Conservation (phyloP, 2,113 vertebrate species). For the Peromyscus maniculatus region DNA sequence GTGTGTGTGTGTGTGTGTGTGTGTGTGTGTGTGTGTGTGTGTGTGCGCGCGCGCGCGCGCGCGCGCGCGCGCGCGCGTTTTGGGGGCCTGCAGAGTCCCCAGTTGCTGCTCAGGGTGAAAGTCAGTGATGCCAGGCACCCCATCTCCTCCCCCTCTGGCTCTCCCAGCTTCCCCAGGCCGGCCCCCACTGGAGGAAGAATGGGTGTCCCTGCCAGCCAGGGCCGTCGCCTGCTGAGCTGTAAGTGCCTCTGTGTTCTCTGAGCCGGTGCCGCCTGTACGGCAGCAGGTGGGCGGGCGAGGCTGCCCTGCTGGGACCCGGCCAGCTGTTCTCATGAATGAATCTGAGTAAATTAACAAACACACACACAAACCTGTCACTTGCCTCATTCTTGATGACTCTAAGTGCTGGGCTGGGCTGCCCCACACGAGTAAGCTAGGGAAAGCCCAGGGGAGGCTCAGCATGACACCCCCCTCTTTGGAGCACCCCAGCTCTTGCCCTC, state of each 20-base stretch:
- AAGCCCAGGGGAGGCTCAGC: neutral
- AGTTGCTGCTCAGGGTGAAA: neutral
- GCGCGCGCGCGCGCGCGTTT: no score
- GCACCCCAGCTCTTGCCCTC: neutral
- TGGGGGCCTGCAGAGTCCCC: neutral
- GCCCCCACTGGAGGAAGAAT: neutral
- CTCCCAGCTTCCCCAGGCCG: neutral
- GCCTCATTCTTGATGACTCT: conserved; percentile 85
- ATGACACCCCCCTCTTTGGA: neutral
- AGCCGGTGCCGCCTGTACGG: conserved; percentile 82
- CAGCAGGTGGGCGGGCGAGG: conserved; percentile 87
- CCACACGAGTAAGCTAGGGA: neutral
- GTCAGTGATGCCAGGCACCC: neutral
- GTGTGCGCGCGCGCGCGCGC: no score
- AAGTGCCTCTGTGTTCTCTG: conserved; percentile 71
- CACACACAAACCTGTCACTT: conserved; percentile 88
- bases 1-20: no score
- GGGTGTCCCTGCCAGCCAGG: neutral
- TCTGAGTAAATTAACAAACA: conserved; percentile 89
- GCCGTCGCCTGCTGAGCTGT: conserved; percentile 81
- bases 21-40: no score
- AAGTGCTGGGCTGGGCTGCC: conserved; percentile 73
- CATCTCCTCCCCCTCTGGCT: neutral
- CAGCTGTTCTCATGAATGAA: conserved; percentile 88
- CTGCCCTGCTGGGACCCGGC: conserved; percentile 87